Conservation (phyloP, 2,888 invertebrate species). For the Brenthis daphne region DNA sequence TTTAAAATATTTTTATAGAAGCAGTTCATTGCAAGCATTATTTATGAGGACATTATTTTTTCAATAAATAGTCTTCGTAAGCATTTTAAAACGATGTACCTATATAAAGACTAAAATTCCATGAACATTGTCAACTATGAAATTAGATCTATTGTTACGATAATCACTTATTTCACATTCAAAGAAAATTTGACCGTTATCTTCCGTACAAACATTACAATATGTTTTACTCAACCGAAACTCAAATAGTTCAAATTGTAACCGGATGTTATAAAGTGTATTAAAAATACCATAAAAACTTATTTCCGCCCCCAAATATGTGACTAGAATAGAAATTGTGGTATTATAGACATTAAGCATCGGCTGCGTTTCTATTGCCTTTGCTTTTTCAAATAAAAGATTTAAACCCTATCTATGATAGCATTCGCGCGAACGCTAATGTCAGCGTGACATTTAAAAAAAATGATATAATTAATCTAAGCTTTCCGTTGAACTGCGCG, state of each 20-base stretch:
- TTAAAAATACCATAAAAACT: conserved; percentile 51
- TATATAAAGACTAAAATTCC: background rate
- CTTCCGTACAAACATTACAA: conserved; percentile 17
- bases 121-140: conserved; percentile 5
- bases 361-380: conserved; percentile 41
- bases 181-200: conserved; percentile 31
- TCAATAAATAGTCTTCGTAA: no score
- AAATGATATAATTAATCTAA: conserved; percentile 47
- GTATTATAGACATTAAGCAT: conserved; percentile 57
- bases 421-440: conserved; percentile 61
- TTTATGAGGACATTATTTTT: no score
- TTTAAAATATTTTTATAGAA: no score
- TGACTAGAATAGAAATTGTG: conserved; percentile 70
- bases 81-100: no score
- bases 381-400: conserved; percentile 43
- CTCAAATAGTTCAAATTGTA: conserved; percentile 30
- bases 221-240: conserved; percentile 33
- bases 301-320: conserved; percentile 63
- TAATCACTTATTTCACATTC: conserved; percentile 16
- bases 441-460: conserved; percentile 67
- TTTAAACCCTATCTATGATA: conserved; percentile 63
- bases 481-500: background rate
- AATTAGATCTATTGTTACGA: conserved; percentile 2
- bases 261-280: conserved; percentile 66
- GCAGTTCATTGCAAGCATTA: no score